Evolutionary conservation across 2,888 invertebrate species (phyloP).

Genomic region (Hofmannophila pseudospretella): DNA sequence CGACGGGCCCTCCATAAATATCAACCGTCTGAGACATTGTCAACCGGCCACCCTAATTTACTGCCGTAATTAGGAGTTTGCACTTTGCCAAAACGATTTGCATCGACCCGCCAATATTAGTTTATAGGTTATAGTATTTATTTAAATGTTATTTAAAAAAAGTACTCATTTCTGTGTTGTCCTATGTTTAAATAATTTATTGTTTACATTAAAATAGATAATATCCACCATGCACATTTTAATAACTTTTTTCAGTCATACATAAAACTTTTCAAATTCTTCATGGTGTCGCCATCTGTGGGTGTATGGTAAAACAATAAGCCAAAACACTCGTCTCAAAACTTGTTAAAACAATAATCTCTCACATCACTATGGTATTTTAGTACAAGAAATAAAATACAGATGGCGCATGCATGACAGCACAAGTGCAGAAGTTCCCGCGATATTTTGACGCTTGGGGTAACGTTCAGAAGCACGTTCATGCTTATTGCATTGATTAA

Average conservation of each 20-base stretch:
- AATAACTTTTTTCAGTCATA: no score
- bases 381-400: background rate
- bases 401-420: no score
- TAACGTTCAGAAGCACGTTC: no score
- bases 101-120: slow-evolving; percentile 37
- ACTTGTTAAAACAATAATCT: no score
- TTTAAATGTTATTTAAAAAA: background rate
- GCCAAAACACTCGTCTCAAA: no score
- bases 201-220: no score
- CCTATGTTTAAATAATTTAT: background rate
- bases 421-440: background rate
- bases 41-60: slow-evolving; percentile 77
- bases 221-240: no score
- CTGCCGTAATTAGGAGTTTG: slow-evolving; percentile 76
- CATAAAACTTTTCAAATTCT: no score
- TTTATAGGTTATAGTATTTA: slow-evolving; percentile 1
- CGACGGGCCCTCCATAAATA: slow-evolving; percentile 61
- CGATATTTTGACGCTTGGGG: no score
- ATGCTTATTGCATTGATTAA: no score
- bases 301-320: background rate
- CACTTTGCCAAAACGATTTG: slow-evolving; percentile 77
- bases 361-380: background rate
- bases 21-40: slow-evolving; percentile 72
- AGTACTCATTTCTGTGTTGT: background rate
- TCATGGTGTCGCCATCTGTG: background rate